These are phyloP conservation scores for Oryzias javanicus DNA, from an alignment of 2,113 vertebrate species.

Conservation along the genomic window DNA sequence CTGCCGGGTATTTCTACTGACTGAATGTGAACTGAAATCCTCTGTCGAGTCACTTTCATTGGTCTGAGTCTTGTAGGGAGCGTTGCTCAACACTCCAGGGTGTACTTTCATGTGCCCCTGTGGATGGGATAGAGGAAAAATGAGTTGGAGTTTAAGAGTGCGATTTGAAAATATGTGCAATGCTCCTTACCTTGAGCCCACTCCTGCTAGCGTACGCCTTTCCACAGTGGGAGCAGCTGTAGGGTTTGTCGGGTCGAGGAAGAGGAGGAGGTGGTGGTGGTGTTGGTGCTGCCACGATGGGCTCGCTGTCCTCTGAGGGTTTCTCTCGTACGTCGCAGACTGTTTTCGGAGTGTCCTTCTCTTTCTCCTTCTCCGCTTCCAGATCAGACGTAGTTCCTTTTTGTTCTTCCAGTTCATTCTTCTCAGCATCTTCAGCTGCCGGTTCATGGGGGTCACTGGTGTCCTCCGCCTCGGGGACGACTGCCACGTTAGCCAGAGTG, in stretches of 20 bases:
- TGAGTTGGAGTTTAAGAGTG: too few relatives aligned
- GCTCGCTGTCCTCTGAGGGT: conserved; percentile 39
- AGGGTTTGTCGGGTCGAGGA: conserved; percentile 75
- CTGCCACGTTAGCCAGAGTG: conserved; percentile 57
- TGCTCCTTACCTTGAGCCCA: conserved; percentile 73
- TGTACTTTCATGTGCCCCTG: conserved; percentile 82
- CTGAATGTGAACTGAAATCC: conserved; percentile 31
- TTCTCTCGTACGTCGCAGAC: conserved; percentile 29
- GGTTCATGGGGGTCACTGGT: conserved; percentile 37
- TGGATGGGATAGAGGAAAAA: conserved; percentile 17
- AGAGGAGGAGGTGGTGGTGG: conserved; percentile 40
- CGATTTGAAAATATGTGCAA: too few relatives aligned
- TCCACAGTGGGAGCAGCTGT: conserved; percentile 76
- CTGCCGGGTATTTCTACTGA: conserved; percentile 44
- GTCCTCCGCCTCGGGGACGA: conserved; percentile 21
- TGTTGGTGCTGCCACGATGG: conserved; percentile 28
- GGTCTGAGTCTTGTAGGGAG: conserved; percentile 58
- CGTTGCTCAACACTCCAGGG: conserved; percentile 50
- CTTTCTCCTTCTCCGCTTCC: conserved; percentile 37
- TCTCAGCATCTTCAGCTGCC: conserved; percentile 27
- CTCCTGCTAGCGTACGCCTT: conserved; percentile 81
- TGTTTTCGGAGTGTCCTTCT: conserved; percentile 33
- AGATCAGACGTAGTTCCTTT: conserved; percentile 39
- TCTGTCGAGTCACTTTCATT: conserved; percentile 58
- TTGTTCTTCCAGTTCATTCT: neutral